Conservation (phyloP, 1,140 invertebrate species). For the Drosophila kurseongensis region DNA sequence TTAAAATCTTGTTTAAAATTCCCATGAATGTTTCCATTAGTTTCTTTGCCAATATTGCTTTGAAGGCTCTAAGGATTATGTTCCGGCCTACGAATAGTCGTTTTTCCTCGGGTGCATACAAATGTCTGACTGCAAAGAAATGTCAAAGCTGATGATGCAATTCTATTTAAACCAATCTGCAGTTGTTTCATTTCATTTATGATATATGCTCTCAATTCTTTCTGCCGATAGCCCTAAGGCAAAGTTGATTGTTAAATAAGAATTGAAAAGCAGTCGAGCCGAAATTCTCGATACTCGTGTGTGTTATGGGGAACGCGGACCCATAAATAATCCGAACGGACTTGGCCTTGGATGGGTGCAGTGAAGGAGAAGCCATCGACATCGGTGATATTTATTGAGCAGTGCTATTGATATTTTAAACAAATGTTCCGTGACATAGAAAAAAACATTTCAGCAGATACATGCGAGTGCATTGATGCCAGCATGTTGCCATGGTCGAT, state of each 20-base stretch:
- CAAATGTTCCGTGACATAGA: slow-evolving; percentile 42
- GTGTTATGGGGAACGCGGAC: not conserved
- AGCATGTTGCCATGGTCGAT: slow-evolving; percentile 11
- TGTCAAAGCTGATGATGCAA: too few relatives aligned
- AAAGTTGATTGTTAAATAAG: slow-evolving; percentile 16
- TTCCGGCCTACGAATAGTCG: too few relatives aligned
- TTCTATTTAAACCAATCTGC: too few relatives aligned
- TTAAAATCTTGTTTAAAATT: too few relatives aligned
- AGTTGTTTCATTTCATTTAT: too few relatives aligned
- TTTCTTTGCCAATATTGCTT: too few relatives aligned
- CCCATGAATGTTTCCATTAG: too few relatives aligned
- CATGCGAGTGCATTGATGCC: slow-evolving; percentile 12
- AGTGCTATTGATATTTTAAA: slow-evolving; percentile 46
- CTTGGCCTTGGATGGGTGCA: not conserved
- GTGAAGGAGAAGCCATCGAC: slow-evolving; percentile 14
- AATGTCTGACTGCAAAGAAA: too few relatives aligned
- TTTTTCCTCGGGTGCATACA: too few relatives aligned
- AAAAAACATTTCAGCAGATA: slow-evolving; percentile 21
- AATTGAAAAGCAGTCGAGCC: slow-evolving; percentile 17
- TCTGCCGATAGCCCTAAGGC: not conserved
- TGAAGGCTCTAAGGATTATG: too few relatives aligned
- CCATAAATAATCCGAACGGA: slow-evolving; percentile 23
- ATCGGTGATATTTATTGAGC: slow-evolving; percentile 32
- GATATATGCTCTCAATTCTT: too few relatives aligned
- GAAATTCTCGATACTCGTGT: not conserved